Evolutionary conservation across 2,888 invertebrate species (phyloP).

Genomic region (Ectemnius lituratus): DNA sequence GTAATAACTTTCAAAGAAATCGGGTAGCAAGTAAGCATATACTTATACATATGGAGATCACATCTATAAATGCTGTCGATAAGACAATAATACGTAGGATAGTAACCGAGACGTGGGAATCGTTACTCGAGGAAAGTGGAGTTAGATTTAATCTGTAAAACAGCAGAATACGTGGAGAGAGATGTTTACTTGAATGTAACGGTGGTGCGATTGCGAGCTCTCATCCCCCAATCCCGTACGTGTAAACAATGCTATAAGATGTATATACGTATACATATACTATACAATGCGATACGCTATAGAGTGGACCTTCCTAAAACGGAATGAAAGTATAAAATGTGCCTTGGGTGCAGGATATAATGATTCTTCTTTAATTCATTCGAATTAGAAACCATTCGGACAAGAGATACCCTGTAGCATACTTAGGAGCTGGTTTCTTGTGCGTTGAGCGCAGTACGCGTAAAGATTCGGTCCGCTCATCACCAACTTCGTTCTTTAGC

Average conservation of each 20-base stretch:
- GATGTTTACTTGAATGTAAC: conserved; percentile 37
- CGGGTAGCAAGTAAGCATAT: conserved; percentile 48
- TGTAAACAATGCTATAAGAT: conserved; percentile 61
- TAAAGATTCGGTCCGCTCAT: background rate
- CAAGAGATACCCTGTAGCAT: conserved; percentile 57
- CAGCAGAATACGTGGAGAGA: conserved; percentile 43
- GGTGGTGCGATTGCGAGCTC: conserved; percentile 53
- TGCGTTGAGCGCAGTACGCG: conserved; percentile 32
- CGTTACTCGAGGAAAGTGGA: conserved; percentile 18
- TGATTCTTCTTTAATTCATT: conserved; percentile 60
- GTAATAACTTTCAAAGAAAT: conserved; percentile 57
- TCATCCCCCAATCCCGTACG: conserved; percentile 31
- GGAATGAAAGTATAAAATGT: conserved; percentile 77
- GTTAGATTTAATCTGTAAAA: conserved; percentile 40
- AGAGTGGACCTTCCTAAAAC: conserved; percentile 69
- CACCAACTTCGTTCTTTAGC: too few species aligned
- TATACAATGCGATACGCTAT: conserved; percentile 22
- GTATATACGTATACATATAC: conserved; percentile 41
- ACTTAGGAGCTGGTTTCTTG: conserved; percentile 65
- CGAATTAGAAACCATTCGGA: conserved; percentile 59
- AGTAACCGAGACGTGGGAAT: conserved; percentile 55
- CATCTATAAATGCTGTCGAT: conserved; percentile 75
- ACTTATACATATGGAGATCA: conserved; percentile 41
- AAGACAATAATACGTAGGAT: conserved; percentile 75
- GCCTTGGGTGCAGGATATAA: conserved; percentile 75